Evolutionary conservation across 2,113 vertebrate genomes (phyloP), one percentile per base, ranked within the genome.

Genomic region (Meles meles): DNA sequence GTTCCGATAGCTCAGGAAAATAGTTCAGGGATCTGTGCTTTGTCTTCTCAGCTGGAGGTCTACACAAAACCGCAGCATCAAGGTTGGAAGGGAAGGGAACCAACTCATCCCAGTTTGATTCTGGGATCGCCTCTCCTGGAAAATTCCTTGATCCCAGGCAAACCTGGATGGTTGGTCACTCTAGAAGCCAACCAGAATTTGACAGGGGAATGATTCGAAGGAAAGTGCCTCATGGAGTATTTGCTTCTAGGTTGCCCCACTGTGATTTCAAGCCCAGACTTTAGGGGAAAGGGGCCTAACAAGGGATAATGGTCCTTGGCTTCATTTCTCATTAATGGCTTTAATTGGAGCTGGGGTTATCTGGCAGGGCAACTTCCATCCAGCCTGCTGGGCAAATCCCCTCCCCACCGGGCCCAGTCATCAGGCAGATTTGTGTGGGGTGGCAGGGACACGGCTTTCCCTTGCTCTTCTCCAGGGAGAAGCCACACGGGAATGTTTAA

Each of bases 361-460:
- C 93, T 84, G 95, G 93, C 94, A 90, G 71, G 91, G 72, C 74
- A 94, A 88, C 93, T 96, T 98, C 97, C 90, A 71, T 87, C 29
- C 61, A 21, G 89, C 91, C 72, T 96, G 96, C 97, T 93, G 63
- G 55, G 96, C 63, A 97, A 97, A 95, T 97, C 90, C 63, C 87
- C 72, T 96, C 81, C 89, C 95, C 49, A 84, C 96, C 89, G 96
- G 57, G 97, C 59, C 29, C 88, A 86, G 74, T 67, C 92, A 93
- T 59, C 90, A 90, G 93, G n/a, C 74, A 88, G 96, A 92, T 79
- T 86, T 77, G 76, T 83, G 47, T 47, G 67, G 87, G 67, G 69
- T 17, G 27, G 71, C 89, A 59, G 67, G 82, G 61, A 61, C 55
- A 29, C 0, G 1, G 5, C 49, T 84, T 65, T 80, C 49, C 39